These are phyloP conservation scores for Cataglyphis rosenhaueri DNA, from an alignment of 2,888 invertebrate genomes.

Conservation along the genomic window DNA sequence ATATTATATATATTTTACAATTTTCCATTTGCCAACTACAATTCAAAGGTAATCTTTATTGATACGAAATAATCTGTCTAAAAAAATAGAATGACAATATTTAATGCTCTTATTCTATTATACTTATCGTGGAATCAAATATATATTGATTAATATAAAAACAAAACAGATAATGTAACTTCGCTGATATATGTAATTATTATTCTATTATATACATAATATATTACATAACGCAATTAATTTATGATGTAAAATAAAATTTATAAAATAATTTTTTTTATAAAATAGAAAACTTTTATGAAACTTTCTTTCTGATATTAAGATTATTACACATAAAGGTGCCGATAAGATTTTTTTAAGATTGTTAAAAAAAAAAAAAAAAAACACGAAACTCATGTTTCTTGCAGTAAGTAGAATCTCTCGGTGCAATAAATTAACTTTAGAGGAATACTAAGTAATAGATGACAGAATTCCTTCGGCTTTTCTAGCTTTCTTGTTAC, in stretches of 20 bases:
- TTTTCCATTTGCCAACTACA: neutral
- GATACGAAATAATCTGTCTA: neutral
- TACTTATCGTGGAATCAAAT: neutral
- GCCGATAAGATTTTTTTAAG: neutral
- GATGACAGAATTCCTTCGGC: slow-evolving; percentile 49
- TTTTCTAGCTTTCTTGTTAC: slow-evolving; percentile 58
- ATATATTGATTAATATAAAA: neutral
- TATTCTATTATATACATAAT: neutral
- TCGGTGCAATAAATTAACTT: slow-evolving; percentile 50
- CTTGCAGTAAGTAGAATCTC: slow-evolving; percentile 44
- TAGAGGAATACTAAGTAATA: neutral
- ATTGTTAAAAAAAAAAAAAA: neutral
- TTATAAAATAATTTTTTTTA: neutral
- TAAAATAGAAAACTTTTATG: neutral
- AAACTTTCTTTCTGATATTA: neutral
- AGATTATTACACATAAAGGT: neutral
- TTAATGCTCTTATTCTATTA: neutral
- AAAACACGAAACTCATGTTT: neutral
- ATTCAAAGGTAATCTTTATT: neutral
- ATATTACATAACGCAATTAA: neutral
- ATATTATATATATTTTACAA: neutral
- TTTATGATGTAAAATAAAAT: neutral
- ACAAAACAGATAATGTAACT: neutral
- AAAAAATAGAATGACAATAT: too few relatives aligned
- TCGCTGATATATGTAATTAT: neutral